Conservation (phyloP, 2,113 vertebrate genomes). For the Hippocampus mohnikei region DNA sequence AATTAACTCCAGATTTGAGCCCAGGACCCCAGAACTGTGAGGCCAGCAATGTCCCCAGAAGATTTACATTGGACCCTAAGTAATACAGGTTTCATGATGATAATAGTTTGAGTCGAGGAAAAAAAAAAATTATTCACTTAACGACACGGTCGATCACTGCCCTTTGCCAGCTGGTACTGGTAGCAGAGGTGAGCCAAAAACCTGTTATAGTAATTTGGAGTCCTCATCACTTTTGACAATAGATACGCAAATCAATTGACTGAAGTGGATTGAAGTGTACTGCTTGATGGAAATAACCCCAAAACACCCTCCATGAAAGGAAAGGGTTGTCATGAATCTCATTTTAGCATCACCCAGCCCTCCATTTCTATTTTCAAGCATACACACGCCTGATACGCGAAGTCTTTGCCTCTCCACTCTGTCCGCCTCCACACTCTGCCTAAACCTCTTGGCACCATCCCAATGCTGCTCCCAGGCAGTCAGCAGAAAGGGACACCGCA, state of each 20-base stretch:
- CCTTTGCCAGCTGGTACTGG: not conserved
- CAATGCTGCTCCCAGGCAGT: conserved; percentile 40
- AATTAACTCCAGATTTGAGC: not conserved
- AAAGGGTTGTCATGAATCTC: conserved; percentile 29
- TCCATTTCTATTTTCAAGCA: conserved; percentile 21
- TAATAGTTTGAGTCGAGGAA: not conserved
- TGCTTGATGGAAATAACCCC: not conserved
- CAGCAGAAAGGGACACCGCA: conserved; percentile 47
- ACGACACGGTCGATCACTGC: not conserved
- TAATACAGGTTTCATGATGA: not conserved
- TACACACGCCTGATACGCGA: conserved; percentile 17
- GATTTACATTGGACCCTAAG: not conserved
- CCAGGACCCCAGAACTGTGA: not conserved
- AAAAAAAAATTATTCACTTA: not conserved
- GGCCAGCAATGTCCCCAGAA: not conserved
- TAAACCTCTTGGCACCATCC: conserved; percentile 46
- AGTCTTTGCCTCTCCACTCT: conserved; percentile 27
- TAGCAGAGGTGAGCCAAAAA: not conserved
- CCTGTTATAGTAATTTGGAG: not conserved
- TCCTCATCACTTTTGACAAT: not conserved
- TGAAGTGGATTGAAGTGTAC: not conserved
- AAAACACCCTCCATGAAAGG: conserved; percentile 13
- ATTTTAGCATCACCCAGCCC: conserved; percentile 22
- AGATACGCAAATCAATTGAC: not conserved
- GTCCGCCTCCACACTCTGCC: conserved; percentile 45